These are phyloP conservation scores for Trachythela sp. DNA, from an alignment of 64 coral and sea anemone species.

Conservation along the genomic window DNA sequence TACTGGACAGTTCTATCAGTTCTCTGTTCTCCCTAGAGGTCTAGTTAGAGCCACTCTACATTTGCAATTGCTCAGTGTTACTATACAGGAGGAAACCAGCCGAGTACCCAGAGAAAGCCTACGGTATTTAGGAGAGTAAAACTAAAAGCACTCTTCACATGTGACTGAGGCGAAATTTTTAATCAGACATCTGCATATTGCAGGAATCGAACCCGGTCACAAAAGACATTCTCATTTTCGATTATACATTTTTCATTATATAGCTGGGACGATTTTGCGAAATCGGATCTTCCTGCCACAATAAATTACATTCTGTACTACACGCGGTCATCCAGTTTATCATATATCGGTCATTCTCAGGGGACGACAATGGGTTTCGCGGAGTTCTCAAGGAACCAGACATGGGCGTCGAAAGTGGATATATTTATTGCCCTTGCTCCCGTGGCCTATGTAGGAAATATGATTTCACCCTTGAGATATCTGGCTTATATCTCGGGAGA, in stretches of 20 bases:
- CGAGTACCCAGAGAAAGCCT: too few species aligned
- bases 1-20: too few species aligned
- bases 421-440: background rate
- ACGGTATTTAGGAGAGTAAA: too few species aligned
- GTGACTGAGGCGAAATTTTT: too few species aligned
- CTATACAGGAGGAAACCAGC: too few species aligned
- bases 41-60: too few species aligned
- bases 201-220: background rate
- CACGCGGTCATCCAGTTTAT: background rate
- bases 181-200: too few species aligned
- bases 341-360: constrained; percentile 1
- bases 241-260: background rate
- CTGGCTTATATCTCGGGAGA: background rate
- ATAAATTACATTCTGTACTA: background rate
- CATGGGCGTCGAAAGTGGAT: constrained; percentile 8
- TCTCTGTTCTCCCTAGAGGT: too few species aligned
- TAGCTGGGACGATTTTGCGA: constrained; percentile 2
- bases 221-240: too few species aligned
- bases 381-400: background rate
- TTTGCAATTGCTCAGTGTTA: too few species aligned
- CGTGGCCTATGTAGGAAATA: background rate
- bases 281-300: constrained; percentile 17
- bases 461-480: background rate
- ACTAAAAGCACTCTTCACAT: too few species aligned
- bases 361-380: background rate